Conservation (phyloP, 2,113 vertebrate genomes). For the Eublepharis macularius region DNA sequence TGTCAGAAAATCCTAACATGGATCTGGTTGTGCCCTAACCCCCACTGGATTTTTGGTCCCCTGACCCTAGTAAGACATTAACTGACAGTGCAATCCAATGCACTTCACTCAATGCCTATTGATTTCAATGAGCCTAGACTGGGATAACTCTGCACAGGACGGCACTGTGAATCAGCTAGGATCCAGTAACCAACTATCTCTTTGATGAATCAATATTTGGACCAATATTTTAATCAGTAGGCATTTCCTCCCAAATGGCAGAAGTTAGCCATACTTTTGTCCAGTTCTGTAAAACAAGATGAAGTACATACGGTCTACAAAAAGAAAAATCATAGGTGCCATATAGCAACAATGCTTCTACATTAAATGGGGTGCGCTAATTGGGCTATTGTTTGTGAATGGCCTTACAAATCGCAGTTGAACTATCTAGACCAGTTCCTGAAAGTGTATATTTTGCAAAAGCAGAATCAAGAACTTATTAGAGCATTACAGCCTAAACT, state of each 20-base stretch:
- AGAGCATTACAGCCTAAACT: background rate
- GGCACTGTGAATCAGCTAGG: too few relatives aligned
- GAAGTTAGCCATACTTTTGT: background rate
- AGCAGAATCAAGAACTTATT: background rate
- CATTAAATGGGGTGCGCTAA: background rate
- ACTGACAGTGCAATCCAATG: background rate
- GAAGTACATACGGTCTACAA: background rate
- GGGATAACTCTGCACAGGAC: too few relatives aligned
- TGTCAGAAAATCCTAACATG: too few relatives aligned
- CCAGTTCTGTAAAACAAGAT: background rate
- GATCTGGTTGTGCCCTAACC: too few relatives aligned
- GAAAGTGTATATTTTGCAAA: background rate
- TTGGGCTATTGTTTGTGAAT: background rate
- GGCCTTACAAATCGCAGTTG: background rate
- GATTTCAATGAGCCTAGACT: too few relatives aligned
- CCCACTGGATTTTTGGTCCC: background rate
- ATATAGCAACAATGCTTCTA: background rate
- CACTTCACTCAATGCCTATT: too few relatives aligned
- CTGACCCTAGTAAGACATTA: background rate
- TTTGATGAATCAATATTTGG: background rate
- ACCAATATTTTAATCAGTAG: background rate
- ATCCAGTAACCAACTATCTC: background rate
- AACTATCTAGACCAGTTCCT: conserved; percentile 10
- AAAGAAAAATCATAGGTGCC: background rate
- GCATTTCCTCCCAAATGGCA: background rate